These are phyloP conservation scores for Microhierax caerulescens DNA, from an alignment of 2,797 vertebrate genomes.

Conservation along the genomic window DNA sequence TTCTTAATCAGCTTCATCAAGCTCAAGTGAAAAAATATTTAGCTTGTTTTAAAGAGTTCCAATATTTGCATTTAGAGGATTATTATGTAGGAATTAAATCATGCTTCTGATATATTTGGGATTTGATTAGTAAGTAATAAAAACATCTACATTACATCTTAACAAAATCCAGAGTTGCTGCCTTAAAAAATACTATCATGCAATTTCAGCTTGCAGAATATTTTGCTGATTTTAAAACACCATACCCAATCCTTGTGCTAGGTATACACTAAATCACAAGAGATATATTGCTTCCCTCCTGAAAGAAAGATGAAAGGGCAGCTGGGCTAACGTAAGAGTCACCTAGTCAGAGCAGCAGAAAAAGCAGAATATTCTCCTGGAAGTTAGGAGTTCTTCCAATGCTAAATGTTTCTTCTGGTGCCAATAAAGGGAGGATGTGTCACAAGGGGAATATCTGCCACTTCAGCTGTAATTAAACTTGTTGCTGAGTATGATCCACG, in stretches of 20 bases:
- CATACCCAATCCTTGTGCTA: background rate
- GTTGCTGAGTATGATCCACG: background rate
- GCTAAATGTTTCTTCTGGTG: background rate
- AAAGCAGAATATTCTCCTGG: background rate
- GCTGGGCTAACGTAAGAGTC: background rate
- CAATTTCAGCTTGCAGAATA: background rate
- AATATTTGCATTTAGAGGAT: conserved; percentile 38
- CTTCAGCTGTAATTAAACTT: conserved; percentile 62
- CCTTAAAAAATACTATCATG: background rate
- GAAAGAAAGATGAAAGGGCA: background rate
- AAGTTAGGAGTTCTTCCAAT: background rate
- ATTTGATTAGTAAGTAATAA: background rate
- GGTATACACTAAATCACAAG: background rate
- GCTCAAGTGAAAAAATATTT: background rate
- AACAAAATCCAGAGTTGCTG: conserved; percentile 27
- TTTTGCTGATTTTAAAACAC: background rate
- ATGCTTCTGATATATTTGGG: background rate
- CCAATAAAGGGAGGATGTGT: background rate
- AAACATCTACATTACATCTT: background rate
- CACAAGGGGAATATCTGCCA: conserved; percentile 34
- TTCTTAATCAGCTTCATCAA: conserved; percentile 20
- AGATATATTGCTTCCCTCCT: background rate
- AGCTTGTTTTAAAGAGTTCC: background rate
- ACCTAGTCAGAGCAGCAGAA: background rate
- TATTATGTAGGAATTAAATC: conserved; percentile 35